Percentiles rank a stretch among this genome's conserved stretches.
These are phyloP conservation scores for Nerophis lumbriciformis DNA, from an alignment of 2,113 vertebrate species.

Conservation along the genomic window DNA sequence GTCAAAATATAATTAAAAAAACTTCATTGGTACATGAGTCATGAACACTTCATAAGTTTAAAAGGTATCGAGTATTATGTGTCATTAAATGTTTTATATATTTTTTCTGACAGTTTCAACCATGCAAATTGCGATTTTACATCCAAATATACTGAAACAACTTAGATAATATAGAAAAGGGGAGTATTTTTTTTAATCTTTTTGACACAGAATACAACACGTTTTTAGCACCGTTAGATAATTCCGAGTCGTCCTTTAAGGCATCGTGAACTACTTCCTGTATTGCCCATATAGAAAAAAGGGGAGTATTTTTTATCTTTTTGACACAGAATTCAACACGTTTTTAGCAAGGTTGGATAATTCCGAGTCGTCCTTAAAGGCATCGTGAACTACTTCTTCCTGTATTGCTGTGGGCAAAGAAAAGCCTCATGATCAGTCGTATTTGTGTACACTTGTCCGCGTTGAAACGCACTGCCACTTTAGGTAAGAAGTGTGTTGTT, in stretches of 20 bases:
- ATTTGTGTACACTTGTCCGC: constrained; percentile 28
- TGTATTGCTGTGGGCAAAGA: background rate
- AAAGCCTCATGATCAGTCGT: constrained; percentile 45
- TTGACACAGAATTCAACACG: background rate
- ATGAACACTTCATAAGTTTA: too few species aligned
- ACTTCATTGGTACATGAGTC: too few species aligned
- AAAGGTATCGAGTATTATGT: too few species aligned
- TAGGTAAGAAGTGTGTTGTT: constrained; percentile 56
- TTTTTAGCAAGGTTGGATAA: background rate
- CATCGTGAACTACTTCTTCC: constrained; percentile 34
- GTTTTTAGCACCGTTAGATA: background rate
- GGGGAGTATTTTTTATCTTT: too few species aligned
- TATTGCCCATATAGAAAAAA: background rate
- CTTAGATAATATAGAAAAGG: too few species aligned
- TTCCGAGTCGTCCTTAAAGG: constrained; percentile 43
- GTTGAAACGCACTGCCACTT: constrained; percentile 29
- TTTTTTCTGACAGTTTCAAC: too few species aligned
- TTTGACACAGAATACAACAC: background rate
- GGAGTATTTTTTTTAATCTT: background rate
- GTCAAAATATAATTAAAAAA: too few species aligned
- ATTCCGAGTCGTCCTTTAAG: constrained; percentile 42
- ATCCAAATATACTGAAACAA: too few species aligned
- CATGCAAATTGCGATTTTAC: too few species aligned
- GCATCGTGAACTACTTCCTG: constrained; percentile 38
- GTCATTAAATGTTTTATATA: too few species aligned